phyloP scores from a whole-genome alignment of 2,113 vertebrate species.

The Turnix velox region DNA sequence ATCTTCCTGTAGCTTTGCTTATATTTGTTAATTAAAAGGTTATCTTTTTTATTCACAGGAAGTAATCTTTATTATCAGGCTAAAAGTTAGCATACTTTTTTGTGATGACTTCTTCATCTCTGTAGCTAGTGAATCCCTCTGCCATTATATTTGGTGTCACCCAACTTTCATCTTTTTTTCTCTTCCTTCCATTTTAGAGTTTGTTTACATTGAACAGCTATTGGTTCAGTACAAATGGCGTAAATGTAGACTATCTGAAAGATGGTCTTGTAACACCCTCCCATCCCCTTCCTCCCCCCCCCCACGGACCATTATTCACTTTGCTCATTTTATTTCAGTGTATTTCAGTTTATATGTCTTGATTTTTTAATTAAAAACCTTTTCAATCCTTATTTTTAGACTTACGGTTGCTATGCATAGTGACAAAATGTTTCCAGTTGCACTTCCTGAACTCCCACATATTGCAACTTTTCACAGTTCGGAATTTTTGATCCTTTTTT shows the following conservation, averaged over 20 bases:
- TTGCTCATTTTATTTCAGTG: not conserved
- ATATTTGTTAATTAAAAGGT: not conserved
- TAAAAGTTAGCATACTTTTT: not conserved
- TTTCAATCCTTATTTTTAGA: not conserved
- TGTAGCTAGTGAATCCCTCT: not conserved
- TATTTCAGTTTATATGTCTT: not conserved
- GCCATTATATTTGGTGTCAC: not conserved
- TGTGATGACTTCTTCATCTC: not conserved
- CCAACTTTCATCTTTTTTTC: not conserved
- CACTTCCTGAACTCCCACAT: not conserved
- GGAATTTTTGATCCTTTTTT: not conserved
- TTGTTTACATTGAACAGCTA: not conserved
- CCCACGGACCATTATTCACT: not conserved
- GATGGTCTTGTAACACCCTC: not conserved
- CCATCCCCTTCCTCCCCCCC: not conserved
- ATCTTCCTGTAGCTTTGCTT: not conserved
- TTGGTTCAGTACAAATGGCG: not conserved
- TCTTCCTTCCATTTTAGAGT: not conserved
- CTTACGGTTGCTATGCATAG: not conserved
- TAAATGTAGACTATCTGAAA: not conserved
- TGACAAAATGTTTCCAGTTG: not conserved
- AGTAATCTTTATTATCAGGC: not conserved
- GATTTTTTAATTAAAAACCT: not conserved
- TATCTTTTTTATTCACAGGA: not conserved
- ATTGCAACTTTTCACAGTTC: not conserved